Conservation (phyloP, 2,113 vertebrate genomes). For the Leptobrachium leishanense region DNA sequence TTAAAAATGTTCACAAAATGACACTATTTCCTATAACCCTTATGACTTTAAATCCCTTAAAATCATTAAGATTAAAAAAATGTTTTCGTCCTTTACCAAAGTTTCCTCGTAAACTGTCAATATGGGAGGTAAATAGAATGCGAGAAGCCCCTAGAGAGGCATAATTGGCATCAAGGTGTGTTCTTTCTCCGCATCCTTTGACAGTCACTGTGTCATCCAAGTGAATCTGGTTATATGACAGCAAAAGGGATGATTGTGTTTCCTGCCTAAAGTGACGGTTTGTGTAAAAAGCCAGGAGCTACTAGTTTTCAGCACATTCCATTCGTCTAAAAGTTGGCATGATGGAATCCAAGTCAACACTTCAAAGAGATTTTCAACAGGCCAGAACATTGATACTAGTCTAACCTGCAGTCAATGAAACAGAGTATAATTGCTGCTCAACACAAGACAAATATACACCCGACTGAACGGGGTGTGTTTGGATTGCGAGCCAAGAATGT, state of each 20-base stretch:
- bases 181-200: slow-evolving; percentile 9
- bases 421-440: slow-evolving; percentile 23
- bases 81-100: neutral
- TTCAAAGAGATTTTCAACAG: slow-evolving; percentile 29
- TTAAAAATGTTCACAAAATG: no score
- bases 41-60: no score
- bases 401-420: slow-evolving; percentile 38
- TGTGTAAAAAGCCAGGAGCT: slow-evolving; percentile 25
- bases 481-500: slow-evolving; percentile 34
- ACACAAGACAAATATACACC: slow-evolving; percentile 41
- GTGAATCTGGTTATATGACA: slow-evolving; percentile 6
- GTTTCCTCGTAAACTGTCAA: slow-evolving; percentile 8
- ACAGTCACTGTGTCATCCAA: slow-evolving; percentile 16
- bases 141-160: neutral
- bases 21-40: no score
- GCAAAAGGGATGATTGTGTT: neutral
- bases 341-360: slow-evolving; percentile 20
- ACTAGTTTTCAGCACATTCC: slow-evolving; percentile 27
- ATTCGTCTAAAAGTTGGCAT: slow-evolving; percentile 23
- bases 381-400: slow-evolving; percentile 29
- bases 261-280: neutral
- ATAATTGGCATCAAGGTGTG: slow-evolving; percentile 17
- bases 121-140: slow-evolving; percentile 18
- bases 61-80: no score
- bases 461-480: slow-evolving; percentile 34